Evolutionary conservation across 2,888 invertebrate genomes (phyloP), one percentile per base, ranked within the genome.

Genomic region (Nineta flava): DNA sequence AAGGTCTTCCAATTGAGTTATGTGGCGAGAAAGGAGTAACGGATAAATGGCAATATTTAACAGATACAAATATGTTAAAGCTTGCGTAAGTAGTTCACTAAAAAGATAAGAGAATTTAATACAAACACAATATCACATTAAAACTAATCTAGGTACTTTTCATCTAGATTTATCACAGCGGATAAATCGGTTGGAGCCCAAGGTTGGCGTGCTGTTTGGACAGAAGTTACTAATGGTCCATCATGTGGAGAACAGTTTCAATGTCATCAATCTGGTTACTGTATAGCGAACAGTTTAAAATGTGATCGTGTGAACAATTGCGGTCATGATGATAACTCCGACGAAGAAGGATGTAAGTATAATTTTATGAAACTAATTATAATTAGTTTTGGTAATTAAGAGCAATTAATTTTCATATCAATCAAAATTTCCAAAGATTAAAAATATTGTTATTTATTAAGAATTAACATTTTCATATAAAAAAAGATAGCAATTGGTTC

Each of bases 181-280:
- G 91, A 92, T 67, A 91, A 91, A 73, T 90, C 94, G 43, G 87
- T 92, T 53, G 95, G 95, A 56, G 90, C 90, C 60, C 81, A 83
- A 66, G 96, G 95, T 53, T 96, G 95, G 73, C 81, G 85, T 62
- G 86, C 92, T 46, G 81, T 91, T 48, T 96, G 95, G 94, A 95
- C 95, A 51, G 95, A 96, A 73, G 83, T 95, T 58, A 74, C 75
- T 58, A 77, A 77, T 53, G 68, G 66, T 54, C 74, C 75, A 47
- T 77, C 75, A 53, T 80, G 78, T 60, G 80, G 77, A 60, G 79
- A 76, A 58, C 79, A 82, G 60, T 87, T 86, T 65, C 75, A 79
- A 56, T 88, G 88, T 65, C 65, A 67, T 53, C 75, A 73, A 59
- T 81, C 75, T 57, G 79, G 79, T 58, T 85, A 81, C 63, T 92